Conservation (phyloP, 2,888 invertebrate genomes). For the Microplitis deprimator region DNA sequence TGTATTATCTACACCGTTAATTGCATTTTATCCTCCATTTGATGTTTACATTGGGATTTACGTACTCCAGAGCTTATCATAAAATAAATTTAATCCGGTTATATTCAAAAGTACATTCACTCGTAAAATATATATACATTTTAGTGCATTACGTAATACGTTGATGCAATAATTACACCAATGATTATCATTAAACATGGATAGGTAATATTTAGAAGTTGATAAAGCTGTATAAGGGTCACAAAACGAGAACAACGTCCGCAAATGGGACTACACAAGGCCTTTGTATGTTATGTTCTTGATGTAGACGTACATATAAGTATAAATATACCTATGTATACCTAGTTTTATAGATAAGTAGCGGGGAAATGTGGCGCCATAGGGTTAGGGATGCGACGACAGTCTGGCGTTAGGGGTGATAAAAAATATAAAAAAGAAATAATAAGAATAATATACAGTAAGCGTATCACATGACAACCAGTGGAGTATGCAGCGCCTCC, state of each 20-base stretch:
- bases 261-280: neutral
- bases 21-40: constrained; percentile 42
- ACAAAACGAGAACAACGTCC: constrained; percentile 17
- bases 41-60: constrained; percentile 2
- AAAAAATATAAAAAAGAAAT: constrained; percentile 6
- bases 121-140: too few species aligned
- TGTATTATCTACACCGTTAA: constrained; percentile 47
- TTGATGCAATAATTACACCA: neutral
- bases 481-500: constrained; percentile 39
- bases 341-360: neutral
- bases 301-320: neutral
- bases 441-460: constrained; percentile 2
- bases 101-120: neutral
- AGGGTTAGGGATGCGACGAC: constrained; percentile 40
- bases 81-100: neutral
- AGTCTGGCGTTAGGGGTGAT: constrained; percentile 45
- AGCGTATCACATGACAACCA: constrained; percentile 21
- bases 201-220: constrained; percentile 5
- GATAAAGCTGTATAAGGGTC: constrained; percentile 12
- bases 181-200: neutral
- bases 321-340: neutral
- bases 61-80: neutral
- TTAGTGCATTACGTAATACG: neutral
- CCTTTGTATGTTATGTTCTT: constrained; percentile 5
- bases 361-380: constrained; percentile 38